phyloP scores from a whole-genome alignment of 2,113 vertebrate genomes.

The Macaca fascicularis region T2T-MFA8v1.1 NC_088388.1:93888001-93888500 shows the following conservation, averaged over 20 bases:
- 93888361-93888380: not conserved
- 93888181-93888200: not conserved
- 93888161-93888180: not conserved
- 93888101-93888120: not conserved
- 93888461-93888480: not conserved
- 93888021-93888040: not conserved
- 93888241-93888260: not conserved
- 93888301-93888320: not conserved
- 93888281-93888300: not conserved
- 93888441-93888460: not conserved
- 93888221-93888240: not conserved
- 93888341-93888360: not conserved
- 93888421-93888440: not conserved
- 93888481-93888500: not conserved
- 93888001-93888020: not conserved
- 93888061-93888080: not conserved
- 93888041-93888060: not conserved
- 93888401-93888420: not conserved
- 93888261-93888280: not conserved
- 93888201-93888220: not conserved
- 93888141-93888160: not conserved
- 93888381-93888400: not conserved
- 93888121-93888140: not conserved
- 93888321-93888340: not conserved
- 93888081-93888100: not conserved